Evolutionary conservation across 2,888 invertebrate species (phyloP), one percentile per base, ranked within the genome.

Genomic region (Troides aeacus): DNA sequence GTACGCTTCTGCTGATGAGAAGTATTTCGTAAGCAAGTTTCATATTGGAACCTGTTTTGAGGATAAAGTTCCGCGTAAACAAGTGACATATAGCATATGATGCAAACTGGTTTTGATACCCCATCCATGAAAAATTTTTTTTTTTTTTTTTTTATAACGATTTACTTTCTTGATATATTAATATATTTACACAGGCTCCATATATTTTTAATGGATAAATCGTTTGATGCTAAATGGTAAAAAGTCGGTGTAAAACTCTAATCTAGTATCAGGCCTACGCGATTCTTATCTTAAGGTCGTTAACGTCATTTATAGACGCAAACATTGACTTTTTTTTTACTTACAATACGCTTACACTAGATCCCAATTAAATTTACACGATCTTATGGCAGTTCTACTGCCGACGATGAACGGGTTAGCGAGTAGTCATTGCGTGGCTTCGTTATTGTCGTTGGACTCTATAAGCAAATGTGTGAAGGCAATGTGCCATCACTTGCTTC

Each of bases 41-140:
- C 68, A 67, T 57, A 61, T 69, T 61, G 58, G 46, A 70, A 70
- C 70, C 64, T 42, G 67, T 70, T 70, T 64, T 50, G 61, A 70
- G 67, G 64, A 56, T 46, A 70, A 57, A 67, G 70, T 63, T 70
- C 42, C 57, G 61, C 64, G 61, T 53, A 61, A 64, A 64, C 67
- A 62, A 62, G 42, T 66, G 69, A 66, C 62, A 66, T 70, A 39
- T 46, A 30, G 30, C 18, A n/a, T 7, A 53, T 53, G 53, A 53
- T 18, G 53, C 8, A 53, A 53, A 53, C 53, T 53, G 53, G 53
- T 53, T 53, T 53, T 53, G 53, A 18, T 3, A 3, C 53, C 10
- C n/a, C 1, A 57, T 8, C 21, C 24, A 50, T 42, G 39, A 42
- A 18, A 53, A 53, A 53, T 53, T 0, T n/a, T n/a, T 2, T 3